A percentile compares a stretch with the other conserved stretches of the same genome.
These are phyloP conservation scores for Cistogaster globosa DNA, from an alignment of 2,888 invertebrate genomes.

Conservation along the genomic window DNA sequence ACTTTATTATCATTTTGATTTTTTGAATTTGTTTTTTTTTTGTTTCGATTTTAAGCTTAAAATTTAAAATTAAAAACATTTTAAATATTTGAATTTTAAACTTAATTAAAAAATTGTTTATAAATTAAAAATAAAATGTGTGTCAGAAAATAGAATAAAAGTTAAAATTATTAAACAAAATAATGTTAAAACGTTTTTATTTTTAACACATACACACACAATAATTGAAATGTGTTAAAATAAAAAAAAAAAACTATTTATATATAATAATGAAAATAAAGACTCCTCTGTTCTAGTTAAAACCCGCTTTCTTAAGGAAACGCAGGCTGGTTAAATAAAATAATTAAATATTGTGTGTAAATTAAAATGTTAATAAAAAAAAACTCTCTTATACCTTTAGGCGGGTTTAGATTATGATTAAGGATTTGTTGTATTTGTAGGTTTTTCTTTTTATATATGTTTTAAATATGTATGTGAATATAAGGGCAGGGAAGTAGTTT, in stretches of 20 bases:
- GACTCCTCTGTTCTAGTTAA: conserved; percentile 1
- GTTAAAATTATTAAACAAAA: conserved; percentile 22
- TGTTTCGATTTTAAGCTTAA: conserved; percentile 64
- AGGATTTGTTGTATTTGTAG: conserved; percentile 49
- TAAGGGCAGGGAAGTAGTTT: conserved; percentile 65
- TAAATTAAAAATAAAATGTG: conserved; percentile 46
- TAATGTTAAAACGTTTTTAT: background rate
- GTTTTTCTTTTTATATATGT: conserved; percentile 14
- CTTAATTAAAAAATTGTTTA: conserved; percentile 53
- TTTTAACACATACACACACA: conserved; percentile 2
- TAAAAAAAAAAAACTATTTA: background rate
- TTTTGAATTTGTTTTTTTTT: conserved; percentile 30
- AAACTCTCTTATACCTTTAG: conserved; percentile 58
- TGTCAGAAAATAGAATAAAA: conserved; percentile 4
- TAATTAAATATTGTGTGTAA: conserved; percentile 53
- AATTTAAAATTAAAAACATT: conserved; percentile 64
- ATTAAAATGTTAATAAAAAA: conserved; percentile 36
- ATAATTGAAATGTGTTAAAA: conserved; percentile 26
- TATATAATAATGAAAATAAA: conserved; percentile 21
- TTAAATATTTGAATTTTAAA: conserved; percentile 42
- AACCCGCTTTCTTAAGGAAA: conserved; percentile 13
- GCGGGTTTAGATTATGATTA: conserved; percentile 63
- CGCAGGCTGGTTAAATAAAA: conserved; percentile 1
- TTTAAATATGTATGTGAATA: conserved; percentile 52
- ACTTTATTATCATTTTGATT: conserved; percentile 70